Evolutionary conservation across 1,140 invertebrate species (phyloP).

Genomic region (Phortica variegata): DNA sequence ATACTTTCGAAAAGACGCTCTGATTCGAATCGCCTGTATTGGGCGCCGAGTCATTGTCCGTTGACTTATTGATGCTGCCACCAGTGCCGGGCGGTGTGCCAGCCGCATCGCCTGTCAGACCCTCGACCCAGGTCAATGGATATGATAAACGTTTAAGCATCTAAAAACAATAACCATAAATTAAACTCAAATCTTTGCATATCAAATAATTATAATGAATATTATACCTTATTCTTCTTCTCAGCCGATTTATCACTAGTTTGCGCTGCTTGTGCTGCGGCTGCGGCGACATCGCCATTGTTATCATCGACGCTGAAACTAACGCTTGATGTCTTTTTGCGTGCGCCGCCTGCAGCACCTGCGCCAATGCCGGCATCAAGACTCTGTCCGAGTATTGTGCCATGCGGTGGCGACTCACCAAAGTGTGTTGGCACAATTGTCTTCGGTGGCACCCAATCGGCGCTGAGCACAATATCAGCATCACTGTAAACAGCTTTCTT

Average conservation of each 20-base stretch:
- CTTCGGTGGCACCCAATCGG: conserved; percentile 80
- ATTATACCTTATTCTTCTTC: conserved; percentile 67
- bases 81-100: conserved; percentile 52
- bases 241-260: conserved; percentile 52
- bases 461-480: conserved; percentile 79
- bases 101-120: conserved; percentile 67
- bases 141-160: conserved; percentile 89
- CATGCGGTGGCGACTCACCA: conserved; percentile 58
- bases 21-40: conserved; percentile 59
- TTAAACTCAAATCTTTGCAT: background rate
- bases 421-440: conserved; percentile 69
- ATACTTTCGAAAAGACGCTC: conserved; percentile 84
- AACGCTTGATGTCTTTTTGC: conserved; percentile 72
- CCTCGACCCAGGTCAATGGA: conserved; percentile 90
- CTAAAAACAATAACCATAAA: conserved; percentile 54
- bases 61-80: conserved; percentile 43
- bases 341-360: conserved; percentile 55
- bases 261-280: conserved; percentile 60
- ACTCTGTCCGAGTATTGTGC: conserved; percentile 41
- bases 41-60: conserved; percentile 52
- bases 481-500: conserved; percentile 70
- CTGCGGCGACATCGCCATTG: conserved; percentile 50
- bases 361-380: conserved; percentile 34
- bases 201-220: background rate
- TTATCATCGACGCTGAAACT: conserved; percentile 71